These are phyloP conservation scores for Chelonoidis abingdonii DNA, from an alignment of 2,113 vertebrate genomes.

Conservation along the genomic window DNA sequence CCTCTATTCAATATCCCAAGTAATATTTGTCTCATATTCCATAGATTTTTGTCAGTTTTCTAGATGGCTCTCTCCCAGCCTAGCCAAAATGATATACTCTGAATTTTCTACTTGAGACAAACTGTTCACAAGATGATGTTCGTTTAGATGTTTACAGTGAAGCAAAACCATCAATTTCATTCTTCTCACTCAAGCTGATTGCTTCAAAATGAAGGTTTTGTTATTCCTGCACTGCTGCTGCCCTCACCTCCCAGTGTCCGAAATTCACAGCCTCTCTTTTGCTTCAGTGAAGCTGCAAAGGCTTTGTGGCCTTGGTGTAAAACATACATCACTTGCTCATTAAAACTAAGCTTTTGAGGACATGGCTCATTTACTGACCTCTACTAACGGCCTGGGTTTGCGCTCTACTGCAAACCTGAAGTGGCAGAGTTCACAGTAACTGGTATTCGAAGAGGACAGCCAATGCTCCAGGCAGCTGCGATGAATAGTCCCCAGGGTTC, in stretches of 20 bases:
- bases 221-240: neutral
- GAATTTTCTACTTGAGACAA: neutral
- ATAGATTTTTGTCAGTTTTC: neutral
- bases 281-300: neutral
- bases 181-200: neutral
- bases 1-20: neutral
- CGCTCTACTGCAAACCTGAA: constrained; percentile 89
- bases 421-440: constrained; percentile 91
- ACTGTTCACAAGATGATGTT: neutral
- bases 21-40: neutral
- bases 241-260: neutral
- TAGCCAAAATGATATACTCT: neutral
- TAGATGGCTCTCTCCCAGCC: neutral
- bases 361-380: constrained; percentile 79
- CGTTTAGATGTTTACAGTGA: neutral
- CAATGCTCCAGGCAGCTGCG: constrained; percentile 91
- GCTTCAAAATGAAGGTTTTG: neutral
- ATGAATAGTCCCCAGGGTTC: constrained; percentile 89
- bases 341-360: constrained; percentile 38
- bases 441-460: constrained; percentile 90
- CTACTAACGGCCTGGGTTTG: constrained; percentile 85
- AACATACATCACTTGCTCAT: constrained; percentile 5
- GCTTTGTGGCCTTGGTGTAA: neutral
- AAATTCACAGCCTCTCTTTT: neutral
- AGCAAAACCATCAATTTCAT: rapidly evolving